Evolutionary conservation across 2,113 vertebrate species (phyloP), one percentile per base, ranked within the genome.

Genomic region (Pungitius pungitius): DNA sequence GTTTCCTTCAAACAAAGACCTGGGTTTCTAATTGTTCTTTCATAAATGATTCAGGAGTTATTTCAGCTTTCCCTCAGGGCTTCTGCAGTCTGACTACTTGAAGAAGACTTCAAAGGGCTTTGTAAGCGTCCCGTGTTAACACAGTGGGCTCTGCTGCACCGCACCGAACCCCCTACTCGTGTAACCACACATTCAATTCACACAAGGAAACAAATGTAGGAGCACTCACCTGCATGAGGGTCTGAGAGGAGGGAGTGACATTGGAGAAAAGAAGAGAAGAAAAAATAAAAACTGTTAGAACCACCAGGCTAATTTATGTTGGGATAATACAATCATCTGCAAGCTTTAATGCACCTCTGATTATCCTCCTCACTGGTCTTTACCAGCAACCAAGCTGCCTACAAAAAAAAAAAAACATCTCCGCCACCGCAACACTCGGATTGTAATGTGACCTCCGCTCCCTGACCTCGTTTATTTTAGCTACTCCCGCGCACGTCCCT

Each of bases 161-260:
- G 11, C 26, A 65, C 27, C 17, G 18, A 6, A 30, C 42, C 10
- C 9, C 15, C 12, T 10, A 6, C 42, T 47, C 47, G 33, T 59
- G 3, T 14, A 40, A 63, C 51, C 66, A 73, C 43, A 71, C 27
- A 49, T 6, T 39, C 30, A 39, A 64, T n/a, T 40, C 51, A 57
- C 40, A 56, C 26, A 45, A 22, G 26, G 59, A 59, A 75, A 76
- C 3, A 52, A 80, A 70, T 9, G 24, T 22, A 57, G 40, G 42
- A 65, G 35, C 1, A 90, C 95, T 94, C 85, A 96, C 96, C 94
- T 96, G 95, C 82, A 96, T 82, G 69, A 96, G 94, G 0, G 96
- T 96, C 96, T 96, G 91, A 27, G 69, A 11, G 49, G 30, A 42
- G 73, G 55, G 8, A 75, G 71, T 1, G 75, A 27, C 66, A 47